These are phyloP conservation scores for Sebastes wilsoni DNA, from an alignment of 2,797 vertebrate species.

Conservation along the genomic window DNA sequence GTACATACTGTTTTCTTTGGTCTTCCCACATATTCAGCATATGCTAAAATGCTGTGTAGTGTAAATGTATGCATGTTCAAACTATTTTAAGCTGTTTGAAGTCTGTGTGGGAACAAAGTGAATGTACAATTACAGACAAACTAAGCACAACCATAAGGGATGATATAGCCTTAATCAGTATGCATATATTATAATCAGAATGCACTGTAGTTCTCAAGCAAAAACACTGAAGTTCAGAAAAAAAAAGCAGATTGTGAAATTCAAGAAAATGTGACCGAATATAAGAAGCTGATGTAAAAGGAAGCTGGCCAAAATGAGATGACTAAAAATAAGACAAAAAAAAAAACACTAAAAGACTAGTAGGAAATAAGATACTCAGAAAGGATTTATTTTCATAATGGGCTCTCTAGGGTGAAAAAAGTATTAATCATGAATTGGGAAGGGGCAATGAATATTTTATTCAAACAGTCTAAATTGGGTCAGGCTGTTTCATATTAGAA, in stretches of 20 bases:
- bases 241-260: neutral
- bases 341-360: neutral
- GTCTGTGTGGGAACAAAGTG: neutral
- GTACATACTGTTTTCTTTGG: neutral
- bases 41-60: neutral
- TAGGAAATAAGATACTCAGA: neutral
- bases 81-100: neutral
- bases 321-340: neutral
- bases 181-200: conserved; percentile 1
- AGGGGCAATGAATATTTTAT: conserved; percentile 64
- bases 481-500: conserved; percentile 46
- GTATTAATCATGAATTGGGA: conserved; percentile 56
- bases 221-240: neutral
- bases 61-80: neutral
- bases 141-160: neutral
- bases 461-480: conserved; percentile 57
- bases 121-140: neutral
- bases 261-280: neutral
- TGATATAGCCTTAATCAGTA: neutral
- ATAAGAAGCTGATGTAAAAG: neutral
- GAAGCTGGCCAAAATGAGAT: neutral
- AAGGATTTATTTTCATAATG: conserved; percentile 53
- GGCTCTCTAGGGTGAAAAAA: conserved; percentile 53
- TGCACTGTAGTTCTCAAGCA: neutral
- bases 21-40: neutral